phyloP scores from a whole-genome alignment of 2,888 invertebrate genomes.

The Acanthosepion lycidas region DNA sequence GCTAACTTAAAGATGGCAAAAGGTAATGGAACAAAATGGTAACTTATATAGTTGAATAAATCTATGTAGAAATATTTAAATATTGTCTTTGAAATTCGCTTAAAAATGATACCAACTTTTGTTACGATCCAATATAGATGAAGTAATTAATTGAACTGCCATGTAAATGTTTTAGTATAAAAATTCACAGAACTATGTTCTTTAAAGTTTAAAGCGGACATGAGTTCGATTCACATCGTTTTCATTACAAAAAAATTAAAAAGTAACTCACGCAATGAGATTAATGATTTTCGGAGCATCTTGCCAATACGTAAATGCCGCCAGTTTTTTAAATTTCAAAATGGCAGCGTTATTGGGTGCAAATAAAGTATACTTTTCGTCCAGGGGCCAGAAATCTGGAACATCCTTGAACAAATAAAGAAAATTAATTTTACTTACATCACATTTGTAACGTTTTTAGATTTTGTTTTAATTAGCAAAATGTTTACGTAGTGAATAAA shows the following conservation, averaged over 20 bases:
- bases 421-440: not conserved
- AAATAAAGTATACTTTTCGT: constrained; percentile 62
- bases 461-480: no score
- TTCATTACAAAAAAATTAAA: not conserved
- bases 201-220: not conserved
- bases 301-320: constrained; percentile 54
- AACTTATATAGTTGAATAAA: no score
- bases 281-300: constrained; percentile 56
- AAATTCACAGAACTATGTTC: no score
- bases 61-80: no score
- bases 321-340: constrained; percentile 51
- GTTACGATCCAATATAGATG: no score
- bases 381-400: not conserved
- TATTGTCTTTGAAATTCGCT: no score
- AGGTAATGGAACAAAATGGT: no score
- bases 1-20: no score
- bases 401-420: not conserved
- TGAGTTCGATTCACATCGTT: not conserved
- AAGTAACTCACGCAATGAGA: constrained; percentile 57
- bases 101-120: no score
- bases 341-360: constrained; percentile 60
- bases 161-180: no score
- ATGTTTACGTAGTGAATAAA: no score
- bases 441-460: not conserved
- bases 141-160: no score